Conservation (phyloP, 1,140 invertebrate species). For the Bilobella aurantiaca region DNA sequence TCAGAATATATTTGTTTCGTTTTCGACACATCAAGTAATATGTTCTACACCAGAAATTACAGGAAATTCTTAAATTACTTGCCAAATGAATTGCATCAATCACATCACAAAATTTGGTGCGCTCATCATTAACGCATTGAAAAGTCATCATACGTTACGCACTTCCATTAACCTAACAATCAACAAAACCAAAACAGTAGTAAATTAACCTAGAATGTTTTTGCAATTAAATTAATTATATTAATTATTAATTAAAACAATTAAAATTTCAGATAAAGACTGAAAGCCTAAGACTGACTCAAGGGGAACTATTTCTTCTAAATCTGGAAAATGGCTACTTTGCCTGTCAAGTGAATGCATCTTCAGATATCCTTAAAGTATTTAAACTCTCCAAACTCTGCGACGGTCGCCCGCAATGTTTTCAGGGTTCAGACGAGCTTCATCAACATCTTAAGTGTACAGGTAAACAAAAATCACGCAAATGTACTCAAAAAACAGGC, state of each 20-base stretch:
- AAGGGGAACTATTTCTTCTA: constrained; percentile 6
- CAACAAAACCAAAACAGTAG: background rate
- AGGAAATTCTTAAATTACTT: no score
- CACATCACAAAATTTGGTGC: no score
- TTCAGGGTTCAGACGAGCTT: constrained; percentile 6
- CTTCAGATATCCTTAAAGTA: background rate
- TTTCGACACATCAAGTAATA: no score
- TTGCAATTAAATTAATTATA: background rate
- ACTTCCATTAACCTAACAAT: background rate
- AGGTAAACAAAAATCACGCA: background rate
- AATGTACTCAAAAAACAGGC: background rate
- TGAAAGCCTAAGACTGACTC: constrained; percentile 1
- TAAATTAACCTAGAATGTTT: background rate
- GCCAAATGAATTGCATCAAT: background rate
- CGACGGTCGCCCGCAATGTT: background rate
- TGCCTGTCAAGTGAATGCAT: constrained; percentile 10
- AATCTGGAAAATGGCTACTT: constrained; percentile 10
- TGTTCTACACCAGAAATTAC: no score
- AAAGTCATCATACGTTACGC: no score
- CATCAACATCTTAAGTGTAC: constrained; percentile 5
- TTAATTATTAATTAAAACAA: background rate
- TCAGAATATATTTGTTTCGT: no score
- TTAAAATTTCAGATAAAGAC: background rate
- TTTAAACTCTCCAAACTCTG: constrained; percentile 6
- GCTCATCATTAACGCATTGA: no score